Evolutionary conservation across 2,888 invertebrate genomes (phyloP).

Genomic region (Tipula vernalis): DNA sequence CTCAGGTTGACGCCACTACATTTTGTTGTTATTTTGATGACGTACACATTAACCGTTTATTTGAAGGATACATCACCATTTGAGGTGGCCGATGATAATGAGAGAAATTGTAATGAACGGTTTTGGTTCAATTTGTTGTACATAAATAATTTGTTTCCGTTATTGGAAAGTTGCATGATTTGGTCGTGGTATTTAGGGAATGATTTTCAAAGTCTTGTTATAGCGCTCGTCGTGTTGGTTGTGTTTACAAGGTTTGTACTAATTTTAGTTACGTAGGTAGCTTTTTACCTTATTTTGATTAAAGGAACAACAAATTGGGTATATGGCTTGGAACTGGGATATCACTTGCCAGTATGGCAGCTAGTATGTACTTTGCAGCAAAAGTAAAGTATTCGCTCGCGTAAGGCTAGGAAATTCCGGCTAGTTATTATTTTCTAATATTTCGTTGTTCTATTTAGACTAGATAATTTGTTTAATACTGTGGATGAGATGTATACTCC

Average conservation of each 20-base stretch:
- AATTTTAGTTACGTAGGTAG: not conserved
- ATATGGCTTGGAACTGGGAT: not conserved
- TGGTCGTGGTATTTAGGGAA: not conserved
- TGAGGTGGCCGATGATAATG: constrained; percentile 14
- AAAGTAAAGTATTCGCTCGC: not conserved
- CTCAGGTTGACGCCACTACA: constrained; percentile 16
- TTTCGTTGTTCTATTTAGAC: constrained; percentile 10
- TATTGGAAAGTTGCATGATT: not conserved
- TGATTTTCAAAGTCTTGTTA: not conserved
- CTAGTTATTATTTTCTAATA: not conserved
- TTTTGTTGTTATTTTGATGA: constrained; percentile 13
- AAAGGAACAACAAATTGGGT: not conserved
- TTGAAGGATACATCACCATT: constrained; percentile 16
- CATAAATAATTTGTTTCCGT: not conserved
- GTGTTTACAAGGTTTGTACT: not conserved
- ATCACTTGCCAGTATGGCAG: not conserved
- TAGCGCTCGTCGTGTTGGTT: not conserved
- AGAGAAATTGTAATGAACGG: constrained; percentile 11
- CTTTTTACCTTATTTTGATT: not conserved
- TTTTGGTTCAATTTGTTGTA: not conserved
- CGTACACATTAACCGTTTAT: constrained; percentile 14
- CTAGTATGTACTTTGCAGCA: not conserved
- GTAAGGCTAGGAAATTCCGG: not conserved
- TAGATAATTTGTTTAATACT: constrained; percentile 16
- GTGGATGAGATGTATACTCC: constrained; percentile 26